phyloP scores from a whole-genome alignment of 92 coral and sea anemone genomes.

The Epizoanthus illoricatus region DNA sequence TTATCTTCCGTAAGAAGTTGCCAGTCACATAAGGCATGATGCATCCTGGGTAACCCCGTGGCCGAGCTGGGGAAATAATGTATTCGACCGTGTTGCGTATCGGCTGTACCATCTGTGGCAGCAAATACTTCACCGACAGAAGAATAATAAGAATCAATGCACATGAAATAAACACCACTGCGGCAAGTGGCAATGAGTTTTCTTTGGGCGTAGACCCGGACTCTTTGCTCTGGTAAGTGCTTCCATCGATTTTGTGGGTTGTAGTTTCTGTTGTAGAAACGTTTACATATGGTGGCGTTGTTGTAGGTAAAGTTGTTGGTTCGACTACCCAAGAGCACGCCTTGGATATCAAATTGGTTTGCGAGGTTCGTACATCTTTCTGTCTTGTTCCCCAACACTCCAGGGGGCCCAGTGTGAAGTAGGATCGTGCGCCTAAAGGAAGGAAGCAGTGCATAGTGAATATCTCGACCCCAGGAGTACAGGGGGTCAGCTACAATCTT shows the following conservation, averaged over 20 bases:
- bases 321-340: constrained; percentile 51
- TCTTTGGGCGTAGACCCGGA: background rate
- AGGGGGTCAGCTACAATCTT: too few species aligned
- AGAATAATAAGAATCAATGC: constrained; percentile 65
- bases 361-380: constrained; percentile 26
- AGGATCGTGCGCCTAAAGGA: constrained; percentile 46
- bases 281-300: background rate
- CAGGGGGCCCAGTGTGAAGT: constrained; percentile 78
- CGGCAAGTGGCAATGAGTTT: constrained; percentile 50
- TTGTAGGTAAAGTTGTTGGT: constrained; percentile 38
- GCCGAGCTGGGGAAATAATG: constrained; percentile 69
- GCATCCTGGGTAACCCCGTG: constrained; percentile 72
- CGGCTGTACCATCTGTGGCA: constrained; percentile 65
- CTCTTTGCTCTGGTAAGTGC: background rate
- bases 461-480: too few species aligned
- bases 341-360: constrained; percentile 17
- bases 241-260: background rate
- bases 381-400: constrained; percentile 83
- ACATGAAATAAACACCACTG: constrained; percentile 61
- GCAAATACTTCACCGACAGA: constrained; percentile 55
- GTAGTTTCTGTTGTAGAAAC: background rate
- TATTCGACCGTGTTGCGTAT: constrained; percentile 84
- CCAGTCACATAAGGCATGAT: constrained; percentile 69
- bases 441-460: too few species aligned
- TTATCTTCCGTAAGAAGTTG: constrained; percentile 18